phyloP scores from a whole-genome alignment of 2,113 vertebrate species.

The Cariama cristata region DNA sequence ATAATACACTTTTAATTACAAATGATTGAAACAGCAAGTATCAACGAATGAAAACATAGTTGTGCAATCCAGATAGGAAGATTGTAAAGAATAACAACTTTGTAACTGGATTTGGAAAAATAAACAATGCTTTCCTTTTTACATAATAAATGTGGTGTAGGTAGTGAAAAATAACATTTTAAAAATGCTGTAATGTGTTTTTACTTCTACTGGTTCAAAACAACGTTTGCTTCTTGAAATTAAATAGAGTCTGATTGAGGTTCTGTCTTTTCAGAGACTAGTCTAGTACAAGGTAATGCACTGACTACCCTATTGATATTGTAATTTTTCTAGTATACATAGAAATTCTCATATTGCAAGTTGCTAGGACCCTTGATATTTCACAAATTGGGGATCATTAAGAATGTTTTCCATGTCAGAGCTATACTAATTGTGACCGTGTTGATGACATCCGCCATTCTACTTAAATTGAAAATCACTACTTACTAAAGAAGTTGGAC shows the following conservation, averaged over 20 bases:
- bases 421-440: slow-evolving; percentile 66
- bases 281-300: slow-evolving; percentile 4
- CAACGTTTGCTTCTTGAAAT: slow-evolving; percentile 45
- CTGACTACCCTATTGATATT: slow-evolving; percentile 51
- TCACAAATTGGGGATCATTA: slow-evolving; percentile 67
- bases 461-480: slow-evolving; percentile 64
- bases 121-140: slow-evolving; percentile 47
- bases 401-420: slow-evolving; percentile 53
- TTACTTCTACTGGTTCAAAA: slow-evolving; percentile 47
- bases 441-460: slow-evolving; percentile 74
- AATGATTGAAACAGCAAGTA: slow-evolving; percentile 40
- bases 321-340: slow-evolving; percentile 57
- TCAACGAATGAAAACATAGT: slow-evolving; percentile 39
- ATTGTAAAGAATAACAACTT: slow-evolving; percentile 55
- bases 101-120: slow-evolving; percentile 51
- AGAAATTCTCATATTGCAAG: slow-evolving; percentile 56
- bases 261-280: slow-evolving; percentile 26
- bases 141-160: slow-evolving; percentile 20
- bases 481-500: slow-evolving; percentile 75
- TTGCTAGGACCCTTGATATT: slow-evolving; percentile 45
- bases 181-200: background rate
- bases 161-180: slow-evolving; percentile 14
- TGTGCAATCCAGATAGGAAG: slow-evolving; percentile 30
- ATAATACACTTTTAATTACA: slow-evolving; percentile 28
- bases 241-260: slow-evolving; percentile 22